Percentiles rank a stretch among this genome's conserved stretches.
These are phyloP conservation scores for Calliopum simillimum DNA, from an alignment of 2,888 invertebrate species.

Conservation along the genomic window DNA sequence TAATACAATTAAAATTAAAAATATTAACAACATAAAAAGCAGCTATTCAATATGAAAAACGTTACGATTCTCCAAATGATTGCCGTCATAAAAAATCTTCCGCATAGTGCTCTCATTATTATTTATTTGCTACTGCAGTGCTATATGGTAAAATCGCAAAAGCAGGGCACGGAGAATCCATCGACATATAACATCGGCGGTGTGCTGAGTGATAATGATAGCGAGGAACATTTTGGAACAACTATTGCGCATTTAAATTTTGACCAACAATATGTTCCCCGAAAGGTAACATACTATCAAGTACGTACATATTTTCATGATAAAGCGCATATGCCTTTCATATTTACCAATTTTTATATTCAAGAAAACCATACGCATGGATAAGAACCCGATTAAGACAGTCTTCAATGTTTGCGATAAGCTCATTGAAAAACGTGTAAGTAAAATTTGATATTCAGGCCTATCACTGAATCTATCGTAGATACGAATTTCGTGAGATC, in stretches of 20 bases:
- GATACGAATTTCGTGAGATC: too few species aligned
- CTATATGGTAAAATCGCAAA: slow-evolving; percentile 48
- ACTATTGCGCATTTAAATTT: slow-evolving; percentile 88
- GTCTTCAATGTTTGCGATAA: slow-evolving; percentile 94
- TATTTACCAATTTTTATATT: too few species aligned
- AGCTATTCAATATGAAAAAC: too few species aligned
- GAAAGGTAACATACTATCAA: slow-evolving; percentile 89
- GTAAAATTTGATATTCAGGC: too few species aligned
- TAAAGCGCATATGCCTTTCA: too few species aligned
- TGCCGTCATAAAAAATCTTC: too few species aligned
- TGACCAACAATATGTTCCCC: slow-evolving; percentile 83
- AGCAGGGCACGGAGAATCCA: slow-evolving; percentile 70
- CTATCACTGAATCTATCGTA: too few species aligned
- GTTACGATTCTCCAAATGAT: too few species aligned
- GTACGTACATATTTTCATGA: slow-evolving; percentile 89
- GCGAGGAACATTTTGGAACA: slow-evolving; percentile 83
- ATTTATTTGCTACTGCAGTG: slow-evolving; percentile 44
- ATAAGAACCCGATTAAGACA: slow-evolving; percentile 94
- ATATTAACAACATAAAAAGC: too few species aligned
- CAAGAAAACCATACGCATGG: slow-evolving; percentile 91
- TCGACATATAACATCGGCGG: slow-evolving; percentile 89
- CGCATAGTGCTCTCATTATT: slow-evolving; percentile 44
- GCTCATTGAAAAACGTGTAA: slow-evolving; percentile 85
- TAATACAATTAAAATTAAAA: too few species aligned
- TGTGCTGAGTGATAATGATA: slow-evolving; percentile 87